Conservation (phyloP, 2,888 invertebrate species). For the Ophonus ardosiacus region DNA sequence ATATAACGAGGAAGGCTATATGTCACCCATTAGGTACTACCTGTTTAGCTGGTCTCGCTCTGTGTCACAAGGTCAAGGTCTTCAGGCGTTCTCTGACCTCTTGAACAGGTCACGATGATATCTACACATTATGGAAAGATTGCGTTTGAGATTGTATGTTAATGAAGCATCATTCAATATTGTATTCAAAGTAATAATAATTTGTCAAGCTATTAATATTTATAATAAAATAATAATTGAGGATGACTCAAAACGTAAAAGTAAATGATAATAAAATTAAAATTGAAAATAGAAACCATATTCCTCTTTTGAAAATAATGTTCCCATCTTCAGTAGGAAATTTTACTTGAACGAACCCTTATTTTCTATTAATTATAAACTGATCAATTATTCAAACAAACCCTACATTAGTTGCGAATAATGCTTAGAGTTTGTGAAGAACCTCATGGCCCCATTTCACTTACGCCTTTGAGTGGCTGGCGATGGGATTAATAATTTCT, state of each 20-base stretch:
- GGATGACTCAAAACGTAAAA: no score
- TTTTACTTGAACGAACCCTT: no score
- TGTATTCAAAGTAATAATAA: no score
- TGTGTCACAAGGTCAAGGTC: constrained; percentile 43
- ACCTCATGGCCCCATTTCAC: constrained; percentile 37
- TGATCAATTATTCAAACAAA: neutral
- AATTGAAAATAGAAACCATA: no score
- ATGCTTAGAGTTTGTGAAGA: neutral
- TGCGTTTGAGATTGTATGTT: no score
- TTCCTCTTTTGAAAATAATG: no score
- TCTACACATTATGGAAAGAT: neutral
- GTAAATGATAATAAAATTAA: no score
- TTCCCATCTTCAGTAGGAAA: no score
- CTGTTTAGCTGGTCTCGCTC: constrained; percentile 24
- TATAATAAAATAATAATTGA: no score
- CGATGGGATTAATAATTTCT: constrained; percentile 55
- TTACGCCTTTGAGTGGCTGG: constrained; percentile 37
- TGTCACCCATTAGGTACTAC: constrained; percentile 20
- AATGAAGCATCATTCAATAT: no score
- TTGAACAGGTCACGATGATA: neutral
- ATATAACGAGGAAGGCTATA: constrained; percentile 12
- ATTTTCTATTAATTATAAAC: neutral
- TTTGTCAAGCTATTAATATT: no score
- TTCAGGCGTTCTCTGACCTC: constrained; percentile 14
- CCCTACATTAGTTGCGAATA: neutral